Conservation (phyloP, 2,797 vertebrate species). For the Dendrocincla fuliginosa region DNA sequence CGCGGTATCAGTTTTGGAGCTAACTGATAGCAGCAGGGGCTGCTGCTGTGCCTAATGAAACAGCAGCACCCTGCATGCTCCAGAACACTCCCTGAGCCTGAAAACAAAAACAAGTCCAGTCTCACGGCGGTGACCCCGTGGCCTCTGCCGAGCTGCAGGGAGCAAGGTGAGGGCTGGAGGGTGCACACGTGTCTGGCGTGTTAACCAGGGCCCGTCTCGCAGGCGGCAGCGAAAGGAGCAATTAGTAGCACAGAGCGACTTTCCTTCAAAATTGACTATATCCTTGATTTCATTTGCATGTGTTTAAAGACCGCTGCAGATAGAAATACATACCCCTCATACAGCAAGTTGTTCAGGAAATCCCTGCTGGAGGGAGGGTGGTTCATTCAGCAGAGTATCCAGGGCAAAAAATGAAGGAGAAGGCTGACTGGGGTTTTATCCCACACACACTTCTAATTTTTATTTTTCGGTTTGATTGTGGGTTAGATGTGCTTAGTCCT, state of each 20-base stretch:
- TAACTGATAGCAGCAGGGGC: constrained; percentile 62
- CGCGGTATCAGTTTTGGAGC: neutral
- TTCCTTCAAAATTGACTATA: neutral
- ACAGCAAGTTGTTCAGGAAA: neutral
- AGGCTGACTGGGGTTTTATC: neutral
- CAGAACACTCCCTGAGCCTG: neutral
- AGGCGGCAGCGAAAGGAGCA: neutral
- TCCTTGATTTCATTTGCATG: constrained; percentile 60
- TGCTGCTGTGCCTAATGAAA: constrained; percentile 53
- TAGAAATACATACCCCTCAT: neutral
- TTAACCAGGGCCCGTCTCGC: neutral
- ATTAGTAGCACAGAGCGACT: constrained; percentile 12
- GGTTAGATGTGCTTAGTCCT: neutral
- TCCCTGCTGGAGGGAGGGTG: neutral
- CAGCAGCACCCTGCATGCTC: constrained; percentile 5
- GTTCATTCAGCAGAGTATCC: neutral
- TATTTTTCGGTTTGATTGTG: neutral
- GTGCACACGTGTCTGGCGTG: neutral
- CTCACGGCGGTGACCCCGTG: neutral
- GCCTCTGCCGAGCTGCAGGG: neutral
- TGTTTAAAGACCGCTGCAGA: neutral
- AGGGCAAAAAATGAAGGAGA: neutral
- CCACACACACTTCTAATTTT: accelerated
- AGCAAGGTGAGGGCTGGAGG: constrained; percentile 13
- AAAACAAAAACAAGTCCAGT: constrained; percentile 42